Base-by-base conservation (phyloP, 2,797 vertebrate species). In the Diplodus sargus region DNA sequence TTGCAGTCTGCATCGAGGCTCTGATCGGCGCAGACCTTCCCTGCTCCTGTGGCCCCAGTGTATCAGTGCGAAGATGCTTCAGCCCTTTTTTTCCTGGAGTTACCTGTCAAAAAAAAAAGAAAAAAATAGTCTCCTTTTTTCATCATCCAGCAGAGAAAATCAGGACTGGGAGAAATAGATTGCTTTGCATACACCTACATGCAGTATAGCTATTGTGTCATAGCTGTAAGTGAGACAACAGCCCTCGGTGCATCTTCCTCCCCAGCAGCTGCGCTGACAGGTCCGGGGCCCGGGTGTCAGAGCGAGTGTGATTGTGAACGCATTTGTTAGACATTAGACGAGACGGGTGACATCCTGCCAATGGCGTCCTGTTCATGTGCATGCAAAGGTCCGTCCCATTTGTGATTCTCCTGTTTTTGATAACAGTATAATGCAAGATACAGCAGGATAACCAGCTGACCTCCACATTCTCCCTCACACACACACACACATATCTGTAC, bases 221-320 rank as follows among this genome's bases (percentile, higher is more conserved):
- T 79, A 77, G 84, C 59, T 88, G 78, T 89, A 91, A 92, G 90
- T 94, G 91, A 94, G 92, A 94, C 91, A 90, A 86, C 85, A 84
- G 82, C 70, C 66, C 77, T 86, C 71, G 76, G 71, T 87, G 78
- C 79, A 81, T 81, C 75, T 79, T 81, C 83, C 87, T 90, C 90
- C 84, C 76, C 52, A 80, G 91, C 91, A 92, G 92, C 91, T 90
- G 86, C 14, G 53, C 83, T 90, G 90, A 89, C 92, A 90, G 86
- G 87, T 85, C 91, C 76, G 13, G 76, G 82, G 60, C 82, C 22
- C 14, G 85, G 76, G 82, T 91, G 89, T 83, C 91, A 81, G 25
- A 58, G 88, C 74, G 89, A 89, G 78, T 90, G 89, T 82, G 86
- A 92, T 82, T 85, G 84, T 91, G 90, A 94, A 93, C 85, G 83